Percentiles rank a stretch among this genome's conserved stretches.
phyloP scores from a whole-genome alignment of 2,888 invertebrate species.

The Saturnia pavonia region DNA sequence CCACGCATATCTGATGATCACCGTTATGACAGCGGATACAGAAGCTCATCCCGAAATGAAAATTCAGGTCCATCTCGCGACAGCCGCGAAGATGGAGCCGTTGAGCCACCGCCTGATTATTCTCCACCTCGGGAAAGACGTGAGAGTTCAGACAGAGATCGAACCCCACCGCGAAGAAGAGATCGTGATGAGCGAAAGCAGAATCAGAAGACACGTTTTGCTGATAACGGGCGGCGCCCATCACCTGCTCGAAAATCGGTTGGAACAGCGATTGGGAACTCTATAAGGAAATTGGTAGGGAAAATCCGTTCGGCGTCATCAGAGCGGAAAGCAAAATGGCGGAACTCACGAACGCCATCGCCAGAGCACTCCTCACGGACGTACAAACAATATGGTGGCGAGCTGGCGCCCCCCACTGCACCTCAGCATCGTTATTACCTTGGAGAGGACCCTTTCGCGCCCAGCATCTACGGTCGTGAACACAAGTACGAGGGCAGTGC shows the following conservation, averaged over 20 bases:
- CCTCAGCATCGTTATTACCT: constrained; percentile 91
- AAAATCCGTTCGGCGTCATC: constrained; percentile 88
- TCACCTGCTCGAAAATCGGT: constrained; percentile 77
- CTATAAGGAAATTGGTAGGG: constrained; percentile 90
- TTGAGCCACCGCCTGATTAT: constrained; percentile 87
- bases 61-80: constrained; percentile 75
- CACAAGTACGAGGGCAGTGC: constrained; percentile 90
- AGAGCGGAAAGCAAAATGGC: constrained; percentile 85
- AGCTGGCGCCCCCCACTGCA: constrained; percentile 71
- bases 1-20: constrained; percentile 76
- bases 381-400: constrained; percentile 76
- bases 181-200: constrained; percentile 80
- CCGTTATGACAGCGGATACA: constrained; percentile 81
- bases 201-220: constrained; percentile 88
- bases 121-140: constrained; percentile 83
- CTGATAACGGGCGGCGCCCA: constrained; percentile 65
- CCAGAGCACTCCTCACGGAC: constrained; percentile 80
- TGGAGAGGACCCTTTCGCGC: constrained; percentile 93
- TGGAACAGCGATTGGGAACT: constrained; percentile 87
- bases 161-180: constrained; percentile 73
- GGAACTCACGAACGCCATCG: constrained; percentile 82
- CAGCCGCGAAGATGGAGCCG: constrained; percentile 74
- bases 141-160: constrained; percentile 68
- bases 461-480: constrained; percentile 91
- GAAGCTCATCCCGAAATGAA: constrained; percentile 80